Evolutionary conservation across 2,888 invertebrate genomes (phyloP).

Genomic region (Lampropteryx suffumata): DNA sequence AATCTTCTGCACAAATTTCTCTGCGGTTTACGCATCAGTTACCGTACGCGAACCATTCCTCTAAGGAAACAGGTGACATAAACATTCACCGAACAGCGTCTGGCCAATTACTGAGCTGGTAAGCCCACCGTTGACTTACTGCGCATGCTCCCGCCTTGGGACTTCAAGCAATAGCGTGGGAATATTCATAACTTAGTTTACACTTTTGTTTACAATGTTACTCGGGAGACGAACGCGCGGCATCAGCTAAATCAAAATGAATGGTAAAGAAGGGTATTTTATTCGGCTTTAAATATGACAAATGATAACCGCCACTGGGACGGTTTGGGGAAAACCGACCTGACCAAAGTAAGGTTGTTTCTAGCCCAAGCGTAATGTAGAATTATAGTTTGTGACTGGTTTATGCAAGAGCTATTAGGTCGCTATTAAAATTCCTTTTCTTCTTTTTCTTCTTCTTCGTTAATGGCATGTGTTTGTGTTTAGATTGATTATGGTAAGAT

Average conservation of each 20-base stretch:
- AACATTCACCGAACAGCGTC: constrained; percentile 15
- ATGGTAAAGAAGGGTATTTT: constrained; percentile 11
- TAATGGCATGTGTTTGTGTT: too few relatives aligned
- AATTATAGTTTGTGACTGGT: too few relatives aligned
- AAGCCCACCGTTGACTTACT: constrained; percentile 6
- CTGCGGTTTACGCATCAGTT: constrained; percentile 15
- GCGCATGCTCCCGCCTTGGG: constrained; percentile 19
- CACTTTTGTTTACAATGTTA: constrained; percentile 29
- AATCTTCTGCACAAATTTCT: constrained; percentile 1
- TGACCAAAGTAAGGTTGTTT: too few relatives aligned
- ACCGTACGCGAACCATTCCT: constrained; percentile 11
- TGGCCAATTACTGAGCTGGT: constrained; percentile 22
- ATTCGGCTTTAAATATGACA: constrained; percentile 13
- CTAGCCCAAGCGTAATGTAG: too few relatives aligned
- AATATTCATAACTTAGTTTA: constrained; percentile 28
- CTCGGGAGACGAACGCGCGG: constrained; percentile 21
- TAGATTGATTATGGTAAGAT: too few relatives aligned
- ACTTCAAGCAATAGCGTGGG: constrained; percentile 23
- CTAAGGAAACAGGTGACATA: constrained; percentile 1
- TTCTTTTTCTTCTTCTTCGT: too few relatives aligned
- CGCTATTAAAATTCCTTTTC: too few relatives aligned
- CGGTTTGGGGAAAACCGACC: neutral
- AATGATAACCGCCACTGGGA: neutral
- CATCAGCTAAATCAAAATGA: constrained; percentile 21
- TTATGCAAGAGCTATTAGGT: too few relatives aligned